Conservation (phyloP, 2,888 invertebrate species). For the Polymixis lichenea region DNA sequence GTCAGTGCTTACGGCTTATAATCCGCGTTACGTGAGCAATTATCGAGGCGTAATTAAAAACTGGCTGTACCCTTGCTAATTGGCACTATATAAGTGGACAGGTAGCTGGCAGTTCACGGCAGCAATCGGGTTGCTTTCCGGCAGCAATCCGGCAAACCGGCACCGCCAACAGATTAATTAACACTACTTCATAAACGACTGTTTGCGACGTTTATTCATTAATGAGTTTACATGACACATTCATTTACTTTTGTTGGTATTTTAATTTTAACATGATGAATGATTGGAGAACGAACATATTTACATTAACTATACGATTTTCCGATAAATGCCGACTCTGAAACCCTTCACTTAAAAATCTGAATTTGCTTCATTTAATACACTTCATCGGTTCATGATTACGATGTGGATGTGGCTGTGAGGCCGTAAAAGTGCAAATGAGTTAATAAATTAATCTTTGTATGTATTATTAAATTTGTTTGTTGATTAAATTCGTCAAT, state of each 20-base stretch:
- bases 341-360: conserved; percentile 15
- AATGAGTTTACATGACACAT: conserved; percentile 51
- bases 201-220: conserved; percentile 52
- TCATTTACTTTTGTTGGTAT: conserved; percentile 35
- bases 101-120: conserved; percentile 23
- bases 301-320: conserved; percentile 21
- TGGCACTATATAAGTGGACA: conserved; percentile 57
- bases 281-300: conserved; percentile 21
- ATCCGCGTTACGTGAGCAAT: conserved; percentile 64
- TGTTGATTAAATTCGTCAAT: conserved; percentile 19
- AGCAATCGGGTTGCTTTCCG: conserved; percentile 43
- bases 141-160: conserved; percentile 10
- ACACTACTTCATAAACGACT: conserved; percentile 52
- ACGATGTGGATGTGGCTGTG: conserved; percentile 2
- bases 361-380: conserved; percentile 33
- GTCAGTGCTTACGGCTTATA: conserved; percentile 55
- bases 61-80: conserved; percentile 58
- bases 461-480: conserved; percentile 8
- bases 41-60: conserved; percentile 69
- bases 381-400: conserved; percentile 24
- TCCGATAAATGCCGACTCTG: conserved; percentile 14
- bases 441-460: conserved; percentile 28
- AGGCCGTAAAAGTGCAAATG: conserved; percentile 12
- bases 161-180: conserved; percentile 52
- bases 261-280: conserved; percentile 27